phyloP scores from a whole-genome alignment of 2,797 vertebrate genomes.

The Pseudochirops cupreus region DNA sequence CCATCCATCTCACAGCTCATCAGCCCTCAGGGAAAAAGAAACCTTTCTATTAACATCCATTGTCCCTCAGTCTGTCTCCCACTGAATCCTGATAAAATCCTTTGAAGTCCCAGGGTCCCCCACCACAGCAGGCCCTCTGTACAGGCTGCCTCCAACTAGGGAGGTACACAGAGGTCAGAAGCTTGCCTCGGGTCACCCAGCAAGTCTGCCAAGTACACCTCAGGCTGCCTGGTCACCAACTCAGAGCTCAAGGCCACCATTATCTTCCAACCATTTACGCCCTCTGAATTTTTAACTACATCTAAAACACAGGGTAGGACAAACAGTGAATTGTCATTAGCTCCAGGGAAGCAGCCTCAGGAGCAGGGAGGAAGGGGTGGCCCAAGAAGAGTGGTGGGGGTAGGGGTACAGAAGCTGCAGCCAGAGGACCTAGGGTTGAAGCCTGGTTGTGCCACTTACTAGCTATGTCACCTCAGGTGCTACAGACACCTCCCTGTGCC shows the following conservation, averaged over 20 bases:
- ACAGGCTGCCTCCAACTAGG: neutral
- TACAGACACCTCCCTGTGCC: neutral
- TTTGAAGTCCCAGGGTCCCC: neutral
- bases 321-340: neutral
- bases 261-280: neutral
- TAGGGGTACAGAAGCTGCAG: too few relatives aligned
- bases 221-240: neutral
- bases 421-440: too few relatives aligned
- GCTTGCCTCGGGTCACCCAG: neutral
- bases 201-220: neutral
- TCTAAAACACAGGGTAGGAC: neutral
- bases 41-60: neutral
- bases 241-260: neutral
- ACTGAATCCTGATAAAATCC: neutral
- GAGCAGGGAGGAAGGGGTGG: too few relatives aligned
- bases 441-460: too few relatives aligned
- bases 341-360: rapidly evolving
- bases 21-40: neutral
- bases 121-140: neutral
- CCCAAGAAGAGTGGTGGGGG: neutral
- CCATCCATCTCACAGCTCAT: neutral
- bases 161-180: neutral
- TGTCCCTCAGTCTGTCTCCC: neutral
- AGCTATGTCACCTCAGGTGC: neutral
- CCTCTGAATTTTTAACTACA: neutral